phyloP scores from a whole-genome alignment of 2,113 vertebrate species.

The Seriola rivoliana region DNA sequence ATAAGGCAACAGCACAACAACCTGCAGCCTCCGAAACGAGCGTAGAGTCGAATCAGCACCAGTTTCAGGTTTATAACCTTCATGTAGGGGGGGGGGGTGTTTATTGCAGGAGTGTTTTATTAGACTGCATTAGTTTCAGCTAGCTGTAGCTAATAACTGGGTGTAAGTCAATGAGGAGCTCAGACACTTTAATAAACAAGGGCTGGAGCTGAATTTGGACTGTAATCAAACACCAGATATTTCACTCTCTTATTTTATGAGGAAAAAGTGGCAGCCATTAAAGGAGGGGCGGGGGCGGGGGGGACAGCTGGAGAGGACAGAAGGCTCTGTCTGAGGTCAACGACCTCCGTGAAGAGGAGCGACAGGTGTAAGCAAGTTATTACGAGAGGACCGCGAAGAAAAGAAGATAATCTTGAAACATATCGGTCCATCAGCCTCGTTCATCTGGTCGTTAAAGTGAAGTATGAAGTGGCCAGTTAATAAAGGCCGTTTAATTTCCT shows the following conservation, averaged over 20 bases:
- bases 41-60: no score
- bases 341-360: no score
- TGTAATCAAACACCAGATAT: neutral
- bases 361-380: neutral
- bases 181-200: no score
- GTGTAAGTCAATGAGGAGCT: no score
- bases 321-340: no score
- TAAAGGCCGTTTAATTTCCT: conserved; percentile 10
- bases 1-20: no score
- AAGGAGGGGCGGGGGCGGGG: no score
- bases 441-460: conserved; percentile 10
- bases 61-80: neutral
- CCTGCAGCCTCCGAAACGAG: no score
- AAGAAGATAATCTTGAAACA: neutral
- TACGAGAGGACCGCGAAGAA: neutral
- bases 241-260: neutral
- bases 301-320: no score
- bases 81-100: neutral
- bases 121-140: no score
- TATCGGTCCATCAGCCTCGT: neutral
- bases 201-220: neutral
- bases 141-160: no score
- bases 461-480: conserved; percentile 4
- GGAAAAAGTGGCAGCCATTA: neutral
- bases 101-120: neutral